phyloP scores from a whole-genome alignment of 2,113 vertebrate genomes.

The Catharus bicknelli region DNA sequence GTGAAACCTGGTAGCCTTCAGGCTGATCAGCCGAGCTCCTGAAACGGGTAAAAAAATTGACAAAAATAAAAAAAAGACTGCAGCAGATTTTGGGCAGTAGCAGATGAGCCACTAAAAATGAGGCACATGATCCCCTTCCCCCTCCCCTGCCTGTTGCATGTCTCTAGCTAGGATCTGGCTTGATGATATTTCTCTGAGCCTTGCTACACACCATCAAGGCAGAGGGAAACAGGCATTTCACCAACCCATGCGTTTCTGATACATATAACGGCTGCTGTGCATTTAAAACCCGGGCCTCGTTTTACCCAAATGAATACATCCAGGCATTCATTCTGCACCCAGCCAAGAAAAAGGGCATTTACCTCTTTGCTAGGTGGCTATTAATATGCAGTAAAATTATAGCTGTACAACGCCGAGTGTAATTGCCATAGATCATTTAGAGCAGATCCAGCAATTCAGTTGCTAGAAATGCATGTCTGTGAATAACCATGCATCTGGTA shows the following conservation, averaged over 20 bases:
- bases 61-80: neutral
- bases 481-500: conserved; percentile 47
- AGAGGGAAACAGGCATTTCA: neutral
- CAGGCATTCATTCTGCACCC: conserved; percentile 30
- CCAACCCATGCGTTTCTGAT: neutral
- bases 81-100: conserved; percentile 13
- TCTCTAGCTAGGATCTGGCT: neutral
- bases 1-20: neutral
- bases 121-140: conserved; percentile 3
- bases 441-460: conserved; percentile 61
- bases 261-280: neutral
- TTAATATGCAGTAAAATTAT: conserved; percentile 76
- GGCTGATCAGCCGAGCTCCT: neutral
- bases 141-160: neutral
- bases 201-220: neutral
- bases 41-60: neutral
- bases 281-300: neutral
- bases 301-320: neutral
- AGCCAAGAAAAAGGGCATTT: conserved; percentile 59
- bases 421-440: conserved; percentile 68
- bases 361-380: conserved; percentile 68
- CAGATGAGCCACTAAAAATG: conserved; percentile 13
- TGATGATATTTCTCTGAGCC: neutral
- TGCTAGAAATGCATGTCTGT: conserved; percentile 52
- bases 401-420: conserved; percentile 50